Base-by-base conservation (phyloP, 2,888 invertebrate species). In the Cryptocheilus praepositus region DNA sequence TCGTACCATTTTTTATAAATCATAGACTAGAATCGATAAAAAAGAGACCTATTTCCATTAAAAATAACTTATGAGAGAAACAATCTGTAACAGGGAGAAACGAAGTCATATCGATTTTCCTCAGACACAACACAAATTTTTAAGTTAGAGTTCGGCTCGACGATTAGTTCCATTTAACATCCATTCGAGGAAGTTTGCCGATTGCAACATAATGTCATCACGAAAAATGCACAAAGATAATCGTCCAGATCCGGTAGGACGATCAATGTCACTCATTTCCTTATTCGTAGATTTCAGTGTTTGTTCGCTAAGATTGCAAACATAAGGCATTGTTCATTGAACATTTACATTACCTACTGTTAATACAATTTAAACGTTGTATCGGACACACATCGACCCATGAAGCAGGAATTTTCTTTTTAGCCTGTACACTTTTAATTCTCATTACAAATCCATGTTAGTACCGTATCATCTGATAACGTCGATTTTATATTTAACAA, bases 21-120 rank as follows among this genome's bases (percentile, higher is more conserved):
- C 77, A 69, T 81, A 77, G 85, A 86, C 86, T 85, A 86, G 86
- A 86, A 83, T 83, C 80, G 69, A 73, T 76, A 72, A 74, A 76
- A n/a, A 67, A 75, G 79, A 74, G 73, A 78, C 74, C 54, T 73
- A 71, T 49, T 49, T 71, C 63, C 61, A 64, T 74, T 77, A 79
- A 76, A 69, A 65, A 76, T 80, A 82, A 71, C 74, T 74, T 82
- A 82, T 68, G 55, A 77, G 25, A 70, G n/a, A 60, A 21, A 70
- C 51, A 51, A 52, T 61, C 22, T 61, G 60, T 25, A 44, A 19
- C 19, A 60, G 51, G 44, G 44, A 58, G 19, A 53, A 36, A 36
- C 36, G 36, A 36, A 36, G 36, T 36, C 36, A 36, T 36, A 36
- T 11, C 36, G 36, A 36, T 11, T 5, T 36, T 7, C 36, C 36